Percentiles rank a stretch among this genome's conserved stretches.
Evolutionary conservation across 2,797 vertebrate genomes (phyloP).

Genomic region (Smutsia temminckii): DNA sequence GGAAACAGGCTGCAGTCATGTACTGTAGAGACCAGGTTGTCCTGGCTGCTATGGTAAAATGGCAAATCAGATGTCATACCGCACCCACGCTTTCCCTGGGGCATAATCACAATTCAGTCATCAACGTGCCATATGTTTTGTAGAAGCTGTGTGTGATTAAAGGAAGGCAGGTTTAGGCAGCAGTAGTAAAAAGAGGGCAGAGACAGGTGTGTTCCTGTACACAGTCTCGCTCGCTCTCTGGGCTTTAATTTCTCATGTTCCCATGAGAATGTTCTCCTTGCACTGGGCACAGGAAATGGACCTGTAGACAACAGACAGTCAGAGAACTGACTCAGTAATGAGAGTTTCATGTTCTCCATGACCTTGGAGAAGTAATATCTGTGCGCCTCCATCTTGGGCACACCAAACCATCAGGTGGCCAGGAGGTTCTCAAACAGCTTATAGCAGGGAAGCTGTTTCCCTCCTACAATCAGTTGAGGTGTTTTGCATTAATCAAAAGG

Average conservation of each 20-base stretch:
- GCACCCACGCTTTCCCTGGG: neutral
- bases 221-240: neutral
- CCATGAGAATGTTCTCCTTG: neutral
- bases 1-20: neutral
- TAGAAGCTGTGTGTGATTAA: neutral
- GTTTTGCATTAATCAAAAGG: neutral
- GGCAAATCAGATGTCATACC: neutral
- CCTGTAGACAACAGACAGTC: neutral
- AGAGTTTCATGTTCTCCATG: neutral
- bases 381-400: neutral
- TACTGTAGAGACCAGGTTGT: neutral
- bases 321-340: no score
- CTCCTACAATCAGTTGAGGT: neutral
- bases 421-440: no score
- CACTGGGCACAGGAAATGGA: neutral
- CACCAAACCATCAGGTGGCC: rapidly evolving
- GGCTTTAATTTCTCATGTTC: neutral
- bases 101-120: neutral
- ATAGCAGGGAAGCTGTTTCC: neutral
- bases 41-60: neutral
- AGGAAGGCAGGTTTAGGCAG: rapidly evolving
- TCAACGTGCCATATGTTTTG: neutral
- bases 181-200: neutral
- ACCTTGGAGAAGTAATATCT: neutral
- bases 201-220: rapidly evolving